Conservation (phyloP, 2,113 vertebrate genomes). For the Archilochus colubris region DNA sequence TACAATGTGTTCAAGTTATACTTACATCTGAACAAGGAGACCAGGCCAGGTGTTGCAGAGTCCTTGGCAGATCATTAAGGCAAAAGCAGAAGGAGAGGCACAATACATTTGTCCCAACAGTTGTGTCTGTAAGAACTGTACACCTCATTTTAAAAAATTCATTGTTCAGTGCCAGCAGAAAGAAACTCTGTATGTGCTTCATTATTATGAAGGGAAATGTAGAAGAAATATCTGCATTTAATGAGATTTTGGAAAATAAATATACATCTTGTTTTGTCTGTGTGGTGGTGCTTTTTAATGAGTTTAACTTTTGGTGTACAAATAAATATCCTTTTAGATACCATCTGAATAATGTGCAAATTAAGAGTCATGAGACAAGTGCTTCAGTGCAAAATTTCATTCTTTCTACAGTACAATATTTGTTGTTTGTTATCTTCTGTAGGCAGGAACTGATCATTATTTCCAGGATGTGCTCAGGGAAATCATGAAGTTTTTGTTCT, state of each 20-base stretch:
- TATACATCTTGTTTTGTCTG: not conserved
- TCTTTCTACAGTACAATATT: constrained; percentile 41
- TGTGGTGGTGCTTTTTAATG: constrained; percentile 32
- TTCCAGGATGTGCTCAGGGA: constrained; percentile 56
- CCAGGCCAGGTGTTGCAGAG: not conserved
- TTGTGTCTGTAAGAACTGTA: not conserved
- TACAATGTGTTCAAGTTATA: not conserved
- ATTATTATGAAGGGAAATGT: constrained; percentile 7
- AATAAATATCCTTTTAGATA: constrained; percentile 41
- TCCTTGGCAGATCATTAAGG: not conserved
- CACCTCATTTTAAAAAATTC: not conserved
- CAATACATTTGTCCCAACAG: not conserved
- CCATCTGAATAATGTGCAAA: constrained; percentile 41
- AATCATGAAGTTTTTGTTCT: constrained; percentile 64
- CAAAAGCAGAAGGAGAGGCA: not conserved
- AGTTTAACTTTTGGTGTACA: constrained; percentile 34
- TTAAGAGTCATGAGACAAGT: not conserved
- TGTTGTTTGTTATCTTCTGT: constrained; percentile 59
- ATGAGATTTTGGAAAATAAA: constrained; percentile 66
- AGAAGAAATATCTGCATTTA: constrained; percentile 26
- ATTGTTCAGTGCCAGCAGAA: not conserved
- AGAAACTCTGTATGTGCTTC: not conserved
- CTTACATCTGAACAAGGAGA: not conserved
- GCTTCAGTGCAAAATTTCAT: not conserved
- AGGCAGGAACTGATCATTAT: constrained; percentile 60